Evolutionary conservation across 2,888 invertebrate species (phyloP), one percentile per base, ranked within the genome.

Genomic region (Nomada ferruginata): DNA sequence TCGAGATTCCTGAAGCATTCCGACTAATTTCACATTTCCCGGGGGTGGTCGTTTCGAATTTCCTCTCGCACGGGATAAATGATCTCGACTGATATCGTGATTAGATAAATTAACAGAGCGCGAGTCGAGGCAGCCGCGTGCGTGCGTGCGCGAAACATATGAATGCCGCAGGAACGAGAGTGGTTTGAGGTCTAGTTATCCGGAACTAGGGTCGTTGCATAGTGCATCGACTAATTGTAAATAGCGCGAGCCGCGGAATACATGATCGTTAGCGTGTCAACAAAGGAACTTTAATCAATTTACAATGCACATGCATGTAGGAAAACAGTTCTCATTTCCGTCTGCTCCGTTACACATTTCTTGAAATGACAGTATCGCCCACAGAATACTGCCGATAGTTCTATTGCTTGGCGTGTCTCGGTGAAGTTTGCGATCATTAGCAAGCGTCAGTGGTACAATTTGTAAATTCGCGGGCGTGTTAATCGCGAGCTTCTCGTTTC

Each of bases 1-100:
- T 84, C 85, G 76, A 73, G 82, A 69, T 81, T 85, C 84, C 79
- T 77, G 80, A 79, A 85, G 86, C 85, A 89, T 88, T 77, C 72
- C 75, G 76, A 88, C 89, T 88, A 90, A 92, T 89, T 91, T 87
- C 79, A 84, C 81, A 85, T 84, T 86, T 87, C 87, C 86, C 68
- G 75, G 64, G 78, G 47, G 52, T 66, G 59, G 74, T 85, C 79
- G 72, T 76, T 76, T 80, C 80, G 71, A 87, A 83, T 87, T 86
- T 87, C 86, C 86, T 81, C 75, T 64, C 81, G 76, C 64, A 59
- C 61, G 63, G 64, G 68, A 78, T 78, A 78, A 78, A 78, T 78
- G 78, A 78, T 78, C 78, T 68, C 76, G 78, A 76, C 78, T 68
- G 59, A 68, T 78, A 78, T 76, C 76, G 79, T 68, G 72, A 80